phyloP scores from a whole-genome alignment of 2,888 invertebrate species.

The Galeruca laticollis region DNA sequence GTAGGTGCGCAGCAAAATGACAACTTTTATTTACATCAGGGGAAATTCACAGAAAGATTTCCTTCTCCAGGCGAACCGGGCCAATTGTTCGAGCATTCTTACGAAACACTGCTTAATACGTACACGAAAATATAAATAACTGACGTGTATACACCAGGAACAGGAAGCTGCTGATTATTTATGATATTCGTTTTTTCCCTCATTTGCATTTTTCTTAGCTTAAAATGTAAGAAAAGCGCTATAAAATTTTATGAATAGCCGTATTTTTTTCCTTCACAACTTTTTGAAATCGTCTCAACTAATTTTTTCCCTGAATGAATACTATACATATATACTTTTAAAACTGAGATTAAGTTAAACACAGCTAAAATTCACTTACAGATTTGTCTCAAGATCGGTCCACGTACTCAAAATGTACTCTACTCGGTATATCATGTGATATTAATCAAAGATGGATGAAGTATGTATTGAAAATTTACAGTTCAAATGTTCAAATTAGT shows the following conservation, averaged over 20 bases:
- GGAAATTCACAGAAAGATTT: constrained; percentile 65
- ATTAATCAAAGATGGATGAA: no score
- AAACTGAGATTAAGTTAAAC: no score
- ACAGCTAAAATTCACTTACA: no score
- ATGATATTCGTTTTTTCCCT: constrained; percentile 65
- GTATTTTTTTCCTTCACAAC: constrained; percentile 49
- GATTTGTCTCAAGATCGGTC: no score
- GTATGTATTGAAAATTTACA: no score
- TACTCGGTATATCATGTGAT: no score
- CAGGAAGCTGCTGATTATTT: constrained; percentile 66
- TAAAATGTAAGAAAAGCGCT: constrained; percentile 61
- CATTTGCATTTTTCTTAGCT: constrained; percentile 66
- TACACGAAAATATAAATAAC: constrained; percentile 63
- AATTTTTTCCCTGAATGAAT: not conserved
- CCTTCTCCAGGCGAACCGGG: constrained; percentile 50
- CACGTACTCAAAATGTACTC: no score
- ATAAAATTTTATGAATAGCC: constrained; percentile 64
- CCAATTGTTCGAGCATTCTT: constrained; percentile 61
- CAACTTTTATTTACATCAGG: constrained; percentile 66
- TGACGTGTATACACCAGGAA: constrained; percentile 58
- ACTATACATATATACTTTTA: no score
- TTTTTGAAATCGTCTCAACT: constrained; percentile 8
- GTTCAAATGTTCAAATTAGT: no score
- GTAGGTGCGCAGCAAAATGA: constrained; percentile 60
- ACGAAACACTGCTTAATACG: constrained; percentile 63